phyloP scores from a whole-genome alignment of 2,797 vertebrate genomes.

The Poecilia picta region DNA sequence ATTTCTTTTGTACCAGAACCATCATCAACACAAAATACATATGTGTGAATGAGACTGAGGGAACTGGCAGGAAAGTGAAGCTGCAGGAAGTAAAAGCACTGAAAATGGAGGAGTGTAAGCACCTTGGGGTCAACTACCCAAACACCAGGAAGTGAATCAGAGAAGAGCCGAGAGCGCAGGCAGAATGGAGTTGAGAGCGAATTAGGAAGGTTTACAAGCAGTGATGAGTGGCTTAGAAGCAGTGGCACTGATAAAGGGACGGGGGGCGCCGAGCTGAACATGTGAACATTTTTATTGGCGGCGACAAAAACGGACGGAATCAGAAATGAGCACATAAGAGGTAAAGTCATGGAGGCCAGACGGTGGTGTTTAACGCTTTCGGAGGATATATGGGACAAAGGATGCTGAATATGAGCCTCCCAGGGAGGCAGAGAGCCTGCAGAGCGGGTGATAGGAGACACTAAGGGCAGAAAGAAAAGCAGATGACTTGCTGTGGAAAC shows the following conservation, averaged over 20 bases:
- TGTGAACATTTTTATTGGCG: background rate
- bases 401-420: background rate
- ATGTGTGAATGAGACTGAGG: background rate
- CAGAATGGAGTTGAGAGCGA: background rate
- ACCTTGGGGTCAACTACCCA: background rate
- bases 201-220: background rate
- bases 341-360: background rate
- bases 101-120: background rate
- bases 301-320: background rate
- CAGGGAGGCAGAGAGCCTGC: background rate
- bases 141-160: background rate
- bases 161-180: background rate
- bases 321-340: background rate
- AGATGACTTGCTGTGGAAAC: background rate
- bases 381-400: background rate
- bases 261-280: background rate
- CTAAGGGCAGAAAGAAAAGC: background rate
- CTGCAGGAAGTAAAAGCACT: background rate
- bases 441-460: background rate
- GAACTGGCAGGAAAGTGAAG: background rate
- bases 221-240: background rate
- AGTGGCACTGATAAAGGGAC: background rate
- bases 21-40: background rate
- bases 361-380: background rate
- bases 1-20: background rate